These are phyloP conservation scores for Phalanger gymnotis DNA, from an alignment of 2,797 vertebrate genomes.

Conservation along the genomic window DNA sequence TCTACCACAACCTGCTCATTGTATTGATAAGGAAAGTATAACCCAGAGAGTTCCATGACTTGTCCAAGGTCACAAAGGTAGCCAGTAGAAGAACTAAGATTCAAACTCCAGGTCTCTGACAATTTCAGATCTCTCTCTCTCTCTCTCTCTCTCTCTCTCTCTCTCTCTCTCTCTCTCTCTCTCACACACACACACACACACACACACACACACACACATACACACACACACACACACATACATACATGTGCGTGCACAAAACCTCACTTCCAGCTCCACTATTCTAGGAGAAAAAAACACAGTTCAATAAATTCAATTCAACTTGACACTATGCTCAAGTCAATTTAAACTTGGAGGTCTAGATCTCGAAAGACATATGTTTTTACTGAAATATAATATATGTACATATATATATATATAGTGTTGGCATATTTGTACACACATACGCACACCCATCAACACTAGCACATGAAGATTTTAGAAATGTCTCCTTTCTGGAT, in stretches of 20 bases:
- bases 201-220: neutral
- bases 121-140: too few species aligned
- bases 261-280: neutral
- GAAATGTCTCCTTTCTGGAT: neutral
- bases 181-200: neutral
- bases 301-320: neutral
- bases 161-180: too few species aligned
- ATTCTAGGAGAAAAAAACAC: neutral
- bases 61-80: neutral
- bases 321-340: neutral
- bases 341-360: neutral
- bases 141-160: too few species aligned
- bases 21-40: slow-evolving; percentile 6
- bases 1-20: neutral
- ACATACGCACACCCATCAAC: neutral
- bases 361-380: neutral
- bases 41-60: slow-evolving; percentile 6
- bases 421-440: neutral
- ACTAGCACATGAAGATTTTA: slow-evolving; percentile 14
- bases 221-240: neutral
- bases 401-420: neutral
- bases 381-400: slow-evolving; percentile 38
- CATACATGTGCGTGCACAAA: too few species aligned
- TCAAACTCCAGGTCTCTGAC: neutral
- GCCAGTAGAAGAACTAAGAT: neutral